A percentile compares a stretch with the other conserved stretches of the same genome.
phyloP scores from a whole-genome alignment of 2,888 invertebrate species.

The Lamproptera curius region DNA sequence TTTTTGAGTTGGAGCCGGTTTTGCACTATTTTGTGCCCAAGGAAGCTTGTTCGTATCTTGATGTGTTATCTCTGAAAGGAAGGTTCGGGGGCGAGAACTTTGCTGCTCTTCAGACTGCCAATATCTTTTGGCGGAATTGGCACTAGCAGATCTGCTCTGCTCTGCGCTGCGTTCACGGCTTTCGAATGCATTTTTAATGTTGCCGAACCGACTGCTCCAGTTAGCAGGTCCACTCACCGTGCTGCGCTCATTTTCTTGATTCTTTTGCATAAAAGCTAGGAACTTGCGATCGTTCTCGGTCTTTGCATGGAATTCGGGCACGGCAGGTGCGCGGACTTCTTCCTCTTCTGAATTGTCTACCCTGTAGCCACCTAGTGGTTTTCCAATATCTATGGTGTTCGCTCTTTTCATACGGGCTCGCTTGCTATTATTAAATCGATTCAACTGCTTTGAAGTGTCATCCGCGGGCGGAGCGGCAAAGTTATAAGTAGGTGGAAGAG shows the following conservation, averaged over 20 bases:
- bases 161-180: constrained; percentile 58
- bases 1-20: constrained; percentile 42
- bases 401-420: constrained; percentile 91
- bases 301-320: constrained; percentile 86
- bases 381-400: constrained; percentile 93
- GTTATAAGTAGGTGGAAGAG: constrained; percentile 64
- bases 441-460: constrained; percentile 56
- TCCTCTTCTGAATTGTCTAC: constrained; percentile 58
- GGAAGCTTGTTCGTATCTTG: constrained; percentile 58
- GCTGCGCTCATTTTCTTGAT: constrained; percentile 53
- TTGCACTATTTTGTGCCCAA: constrained; percentile 62
- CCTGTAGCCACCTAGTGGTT: constrained; percentile 78
- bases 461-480: constrained; percentile 58
- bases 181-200: constrained; percentile 90
- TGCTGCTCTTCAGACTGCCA: constrained; percentile 81
- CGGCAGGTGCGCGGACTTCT: constrained; percentile 56
- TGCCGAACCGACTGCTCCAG: constrained; percentile 91
- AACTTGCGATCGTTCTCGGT: constrained; percentile 93
- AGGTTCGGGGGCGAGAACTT: constrained; percentile 38
- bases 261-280: constrained; percentile 88
- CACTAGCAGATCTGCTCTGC: constrained; percentile 60
- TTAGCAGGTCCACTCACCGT: constrained; percentile 65
- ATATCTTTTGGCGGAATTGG: constrained; percentile 63
- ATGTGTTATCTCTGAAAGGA: constrained; percentile 44
- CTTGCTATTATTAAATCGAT: constrained; percentile 77